These are phyloP conservation scores for Festucalex cinctus DNA, from an alignment of 2,113 vertebrate species.

Conservation along the genomic window DNA sequence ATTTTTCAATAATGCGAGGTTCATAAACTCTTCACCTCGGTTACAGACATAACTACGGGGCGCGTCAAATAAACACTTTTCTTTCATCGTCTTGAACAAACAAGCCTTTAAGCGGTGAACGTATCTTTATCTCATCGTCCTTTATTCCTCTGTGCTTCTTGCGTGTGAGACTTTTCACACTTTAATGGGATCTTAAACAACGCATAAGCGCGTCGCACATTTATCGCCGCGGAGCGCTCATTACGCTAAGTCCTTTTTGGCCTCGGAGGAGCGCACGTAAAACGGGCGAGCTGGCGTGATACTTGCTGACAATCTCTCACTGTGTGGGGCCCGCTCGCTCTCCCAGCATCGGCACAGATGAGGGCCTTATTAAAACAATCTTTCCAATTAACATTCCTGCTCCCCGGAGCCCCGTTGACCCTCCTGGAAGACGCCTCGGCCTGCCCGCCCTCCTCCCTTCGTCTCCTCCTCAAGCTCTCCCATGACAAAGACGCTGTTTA, in stretches of 20 bases:
- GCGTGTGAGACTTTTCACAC: constrained; percentile 37
- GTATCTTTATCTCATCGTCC: neutral
- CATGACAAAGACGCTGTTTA: constrained; percentile 56
- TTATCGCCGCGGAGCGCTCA: constrained; percentile 40
- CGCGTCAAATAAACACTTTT: neutral
- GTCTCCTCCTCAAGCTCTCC: constrained; percentile 19
- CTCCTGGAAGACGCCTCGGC: constrained; percentile 22
- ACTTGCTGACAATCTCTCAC: constrained; percentile 54
- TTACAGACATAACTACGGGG: neutral
- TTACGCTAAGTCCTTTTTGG: constrained; percentile 50
- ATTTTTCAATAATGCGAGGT: neutral
- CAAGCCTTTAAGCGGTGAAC: neutral
- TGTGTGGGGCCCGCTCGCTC: constrained; percentile 59
- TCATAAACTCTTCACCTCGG: neutral
- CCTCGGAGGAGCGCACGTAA: constrained; percentile 31
- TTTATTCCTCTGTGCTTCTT: neutral
- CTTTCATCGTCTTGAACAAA: neutral
- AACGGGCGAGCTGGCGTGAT: constrained; percentile 42
- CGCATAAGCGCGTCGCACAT: constrained; percentile 32
- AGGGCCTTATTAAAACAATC: constrained; percentile 76
- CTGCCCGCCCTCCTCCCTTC: constrained; percentile 23
- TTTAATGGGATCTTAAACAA: constrained; percentile 49
- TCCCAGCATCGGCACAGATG: constrained; percentile 64
- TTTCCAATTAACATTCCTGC: constrained; percentile 76
- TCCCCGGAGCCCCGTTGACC: constrained; percentile 45